phyloP scores from a whole-genome alignment of 2,888 invertebrate genomes.

The Pseudococcus jackbeardsleyi region DNA sequence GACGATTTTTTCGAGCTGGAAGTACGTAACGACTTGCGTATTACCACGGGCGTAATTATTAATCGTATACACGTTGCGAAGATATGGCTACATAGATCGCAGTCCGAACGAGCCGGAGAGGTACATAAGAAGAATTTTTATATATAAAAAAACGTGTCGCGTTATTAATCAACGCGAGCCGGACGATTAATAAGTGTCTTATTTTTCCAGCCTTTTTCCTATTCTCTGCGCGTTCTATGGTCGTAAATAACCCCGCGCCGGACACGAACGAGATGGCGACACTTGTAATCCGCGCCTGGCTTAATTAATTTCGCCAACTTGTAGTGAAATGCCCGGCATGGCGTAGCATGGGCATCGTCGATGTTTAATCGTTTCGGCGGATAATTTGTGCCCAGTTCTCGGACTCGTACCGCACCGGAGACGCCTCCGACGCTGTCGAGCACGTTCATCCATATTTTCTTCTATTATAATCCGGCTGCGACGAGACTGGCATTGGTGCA shows the following conservation, averaged over 20 bases:
- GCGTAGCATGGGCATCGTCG: neutral
- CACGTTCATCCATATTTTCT: too few species aligned
- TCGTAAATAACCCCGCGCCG: neutral
- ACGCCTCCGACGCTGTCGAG: too few species aligned
- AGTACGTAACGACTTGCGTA: too few species aligned
- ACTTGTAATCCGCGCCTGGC: conserved; percentile 42
- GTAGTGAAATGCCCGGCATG: too few species aligned
- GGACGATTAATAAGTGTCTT: conserved; percentile 56
- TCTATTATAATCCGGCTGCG: too few species aligned
- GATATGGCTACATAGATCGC: neutral
- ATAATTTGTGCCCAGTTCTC: neutral
- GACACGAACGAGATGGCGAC: conserved; percentile 21
- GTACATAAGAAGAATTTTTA: neutral
- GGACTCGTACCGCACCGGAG: neutral
- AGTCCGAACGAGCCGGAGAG: too few species aligned
- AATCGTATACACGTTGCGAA: neutral
- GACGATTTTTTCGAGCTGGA: too few species aligned
- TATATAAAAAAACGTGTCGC: conserved; percentile 16
- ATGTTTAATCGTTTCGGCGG: conserved; percentile 4
- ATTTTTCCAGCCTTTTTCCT: conserved; percentile 46
- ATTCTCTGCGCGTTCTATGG: conserved; percentile 11
- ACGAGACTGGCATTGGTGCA: neutral
- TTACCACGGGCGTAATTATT: neutral
- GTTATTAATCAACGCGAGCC: conserved; percentile 35
- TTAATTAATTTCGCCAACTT: conserved; percentile 48